Base-by-base conservation (phyloP, 2,888 invertebrate genomes). In the Galerucella nymphaeae region DNA sequence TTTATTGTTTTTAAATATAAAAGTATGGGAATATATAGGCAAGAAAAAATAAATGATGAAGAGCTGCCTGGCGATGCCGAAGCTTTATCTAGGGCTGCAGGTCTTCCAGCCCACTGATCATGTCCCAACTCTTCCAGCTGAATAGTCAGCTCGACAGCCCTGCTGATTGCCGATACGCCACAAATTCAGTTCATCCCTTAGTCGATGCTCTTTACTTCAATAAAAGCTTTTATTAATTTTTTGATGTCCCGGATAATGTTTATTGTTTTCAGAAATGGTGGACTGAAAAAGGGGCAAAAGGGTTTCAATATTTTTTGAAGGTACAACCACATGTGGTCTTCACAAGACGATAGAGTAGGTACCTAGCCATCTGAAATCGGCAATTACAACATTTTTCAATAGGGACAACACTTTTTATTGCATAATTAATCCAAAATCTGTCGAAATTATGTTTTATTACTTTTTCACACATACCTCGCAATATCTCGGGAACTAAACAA, bases 61-160 rank as follows among this genome's bases (percentile, higher is more conserved):
- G 70, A 68, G 72, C 76, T 82, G 81, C 82, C 82, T 82, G 81
- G 30, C 81, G 82, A 63, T 66, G 82, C 82, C 80, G 76, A 76
- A 80, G 82, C 82, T 83, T 84, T 84, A 84, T 84, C 84, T 79
- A 80, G 78, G 80, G 80, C 82, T 83, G 83, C 84, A 84, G 84
- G 81, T 84, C 83, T 84, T 84, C 84, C 84, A 77, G 82, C 75
- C 82, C 83, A 83, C 61, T 83, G 84, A 78, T 74, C 80, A 74
- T 77, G 72, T 77, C 75, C 76, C 77, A 77, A 79, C 77, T 78
- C 78, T 81, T 80, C 80, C 80, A 82, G 77, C 79, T 82, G 81
- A 79, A 80, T 78, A 77, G 80, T 77, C 81, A 78, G 77, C 80
- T 81, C 77, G 82, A 80, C 80, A 81, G 78, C 82, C 82, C 81